Base-by-base conservation (phyloP, 2,888 invertebrate genomes). In the Chironomus riparius region DNA sequence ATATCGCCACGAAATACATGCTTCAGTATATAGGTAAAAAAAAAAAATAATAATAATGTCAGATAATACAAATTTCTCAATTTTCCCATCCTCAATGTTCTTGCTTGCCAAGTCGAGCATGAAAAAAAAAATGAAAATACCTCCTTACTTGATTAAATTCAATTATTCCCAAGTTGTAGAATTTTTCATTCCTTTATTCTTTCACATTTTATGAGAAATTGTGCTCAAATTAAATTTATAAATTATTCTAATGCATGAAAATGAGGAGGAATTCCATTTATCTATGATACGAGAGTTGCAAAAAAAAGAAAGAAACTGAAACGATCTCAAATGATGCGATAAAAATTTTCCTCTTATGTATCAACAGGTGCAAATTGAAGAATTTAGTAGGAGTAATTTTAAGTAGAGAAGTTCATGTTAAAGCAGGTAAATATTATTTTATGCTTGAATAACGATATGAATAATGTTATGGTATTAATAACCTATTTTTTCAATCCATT, bases 361-460 rank as follows among this genome's bases (percentile, higher is more conserved):
- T 68, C 18, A 68, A 68, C 80, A 85, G 85, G 82, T 87, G 88
- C 81, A 86, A 87, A 79, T 87, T 91, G 69, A 86, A 87, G 79
- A 93, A 92, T 84, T 84, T 88, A 78, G 90, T 92, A 77, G 93
- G 93, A 50, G 87, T 88, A 76, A 88, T 95, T 72, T 87, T 95
- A 80, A 95, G 95, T 80, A 89, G 93, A 79, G 93, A 92, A 82
- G 92, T 95, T 79, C 92, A 92, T 81, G 91, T 95, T 77, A 91
- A 93, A 84, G 95, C 95, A 81, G 95, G 97, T 97, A 86, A 88
- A 88, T 85, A 79, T 47, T 38, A 38, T 10, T 38, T 10, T 38
- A 38, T 38, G 38, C 38, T 10, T 38, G 38, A 38, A 38, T 38
- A 38, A 38, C 38, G 38, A 38, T 38, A 38, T 38, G 38, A 38